Conservation (phyloP, 2,888 invertebrate genomes). For the Acholoe squamosa region DNA sequence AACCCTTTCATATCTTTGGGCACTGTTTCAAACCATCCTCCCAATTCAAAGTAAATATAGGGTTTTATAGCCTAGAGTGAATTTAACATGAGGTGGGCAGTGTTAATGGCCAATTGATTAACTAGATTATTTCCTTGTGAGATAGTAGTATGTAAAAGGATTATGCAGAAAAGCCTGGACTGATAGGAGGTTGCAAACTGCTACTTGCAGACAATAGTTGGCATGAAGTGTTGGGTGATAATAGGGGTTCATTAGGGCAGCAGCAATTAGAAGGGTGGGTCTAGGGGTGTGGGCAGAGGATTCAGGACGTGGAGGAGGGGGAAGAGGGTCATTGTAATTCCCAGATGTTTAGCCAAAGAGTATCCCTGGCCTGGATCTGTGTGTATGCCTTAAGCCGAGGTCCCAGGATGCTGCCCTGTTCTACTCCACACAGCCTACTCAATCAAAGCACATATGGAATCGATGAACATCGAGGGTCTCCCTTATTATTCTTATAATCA, state of each 20-base stretch:
- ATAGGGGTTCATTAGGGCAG: constrained; percentile 45
- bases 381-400: neutral
- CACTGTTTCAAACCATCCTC: too few relatives aligned
- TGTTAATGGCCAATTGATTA: too few relatives aligned
- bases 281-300: neutral
- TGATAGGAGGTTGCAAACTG: neutral
- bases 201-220: constrained; percentile 19
- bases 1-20: too few relatives aligned
- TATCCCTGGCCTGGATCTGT: constrained; percentile 12
- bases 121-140: too few relatives aligned
- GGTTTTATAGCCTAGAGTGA: too few relatives aligned
- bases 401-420: constrained; percentile 3
- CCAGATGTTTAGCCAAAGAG: neutral
- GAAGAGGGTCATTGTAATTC: constrained; percentile 23
- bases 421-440: constrained; percentile 3
- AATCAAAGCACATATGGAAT: constrained; percentile 35
- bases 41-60: too few relatives aligned
- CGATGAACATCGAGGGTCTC: neutral
- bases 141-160: too few relatives aligned
- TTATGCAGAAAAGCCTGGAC: too few relatives aligned
- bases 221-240: constrained; percentile 36
- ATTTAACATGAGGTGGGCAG: too few relatives aligned
- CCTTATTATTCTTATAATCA: neutral
- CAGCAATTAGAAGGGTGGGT: constrained; percentile 13
- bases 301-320: constrained; percentile 5